Evolutionary conservation across 2,797 vertebrate genomes (phyloP).

Genomic region (Triplophysa bombifrons): DNA sequence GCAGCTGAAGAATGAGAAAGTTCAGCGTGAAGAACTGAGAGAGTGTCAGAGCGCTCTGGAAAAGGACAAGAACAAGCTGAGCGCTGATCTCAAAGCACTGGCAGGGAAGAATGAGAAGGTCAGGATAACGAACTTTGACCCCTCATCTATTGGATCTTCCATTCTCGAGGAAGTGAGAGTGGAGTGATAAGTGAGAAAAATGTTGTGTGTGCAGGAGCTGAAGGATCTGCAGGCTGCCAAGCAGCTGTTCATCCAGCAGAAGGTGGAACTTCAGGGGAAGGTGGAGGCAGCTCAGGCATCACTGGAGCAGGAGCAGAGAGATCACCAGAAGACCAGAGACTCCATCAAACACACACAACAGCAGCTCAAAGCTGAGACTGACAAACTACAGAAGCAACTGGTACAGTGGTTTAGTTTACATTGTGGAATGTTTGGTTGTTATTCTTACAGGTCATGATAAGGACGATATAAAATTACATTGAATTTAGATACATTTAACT

Average conservation of each 20-base stretch:
- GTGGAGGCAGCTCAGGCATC: slow-evolving; percentile 75
- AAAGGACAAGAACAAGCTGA: slow-evolving; percentile 78
- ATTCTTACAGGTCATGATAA: too few relatives aligned
- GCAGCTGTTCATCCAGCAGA: slow-evolving; percentile 94
- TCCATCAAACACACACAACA: slow-evolving; percentile 81
- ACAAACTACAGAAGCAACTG: slow-evolving; percentile 83
- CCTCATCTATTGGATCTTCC: neutral
- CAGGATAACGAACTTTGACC: slow-evolving; percentile 35
- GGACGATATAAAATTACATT: too few relatives aligned
- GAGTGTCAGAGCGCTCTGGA: slow-evolving; percentile 82
- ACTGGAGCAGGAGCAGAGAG: slow-evolving; percentile 84
- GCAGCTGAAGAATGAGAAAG: slow-evolving; percentile 85
- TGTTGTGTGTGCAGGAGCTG: slow-evolving; percentile 77
- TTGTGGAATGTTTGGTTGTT: too few relatives aligned
- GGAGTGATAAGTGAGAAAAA: neutral
- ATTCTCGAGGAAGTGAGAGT: neutral
- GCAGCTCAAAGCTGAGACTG: slow-evolving; percentile 78
- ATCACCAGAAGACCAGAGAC: slow-evolving; percentile 82
- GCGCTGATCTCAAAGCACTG: slow-evolving; percentile 80
- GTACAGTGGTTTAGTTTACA: slow-evolving; percentile 64
- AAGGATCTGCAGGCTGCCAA: slow-evolving; percentile 88
- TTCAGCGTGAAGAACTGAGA: slow-evolving; percentile 80
- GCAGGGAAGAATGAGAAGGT: slow-evolving; percentile 89
- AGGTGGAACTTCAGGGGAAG: slow-evolving; percentile 89
- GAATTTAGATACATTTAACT: too few relatives aligned